A percentile compares a stretch with the other conserved stretches of the same genome.
These are phyloP conservation scores for Hydroisotoma schaefferi DNA, from an alignment of 2,888 invertebrate genomes.

Conservation along the genomic window DNA sequence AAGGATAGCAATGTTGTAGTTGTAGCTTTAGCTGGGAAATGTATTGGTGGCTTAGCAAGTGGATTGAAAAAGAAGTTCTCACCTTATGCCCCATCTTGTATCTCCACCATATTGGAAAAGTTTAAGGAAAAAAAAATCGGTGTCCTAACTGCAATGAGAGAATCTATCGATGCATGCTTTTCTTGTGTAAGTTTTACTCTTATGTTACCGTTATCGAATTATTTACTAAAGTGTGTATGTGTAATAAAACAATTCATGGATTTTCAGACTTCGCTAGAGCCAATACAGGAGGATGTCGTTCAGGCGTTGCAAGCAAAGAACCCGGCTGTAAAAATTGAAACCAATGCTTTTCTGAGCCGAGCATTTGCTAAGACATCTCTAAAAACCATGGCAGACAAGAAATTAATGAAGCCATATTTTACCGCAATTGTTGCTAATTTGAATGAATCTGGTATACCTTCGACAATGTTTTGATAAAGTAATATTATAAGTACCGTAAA, in stretches of 20 bases:
- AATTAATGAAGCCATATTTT: constrained; percentile 77
- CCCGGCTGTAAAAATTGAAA: constrained; percentile 83
- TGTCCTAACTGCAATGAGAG: constrained; percentile 80
- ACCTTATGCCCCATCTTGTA: constrained; percentile 72
- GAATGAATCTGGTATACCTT: constrained; percentile 67
- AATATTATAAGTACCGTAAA: no score
- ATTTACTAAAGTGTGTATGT: no score
- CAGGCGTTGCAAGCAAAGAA: constrained; percentile 87
- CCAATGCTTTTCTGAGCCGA: constrained; percentile 76
- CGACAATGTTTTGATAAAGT: neutral
- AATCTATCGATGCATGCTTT: constrained; percentile 86
- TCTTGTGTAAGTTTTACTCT: constrained; percentile 63
- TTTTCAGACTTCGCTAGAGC: constrained; percentile 71
- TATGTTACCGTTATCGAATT: neutral
- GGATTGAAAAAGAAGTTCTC: constrained; percentile 85
- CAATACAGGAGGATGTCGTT: constrained; percentile 78
- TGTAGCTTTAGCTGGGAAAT: constrained; percentile 80
- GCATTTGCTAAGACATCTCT: constrained; percentile 73
- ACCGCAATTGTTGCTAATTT: constrained; percentile 72
- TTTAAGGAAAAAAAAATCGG: constrained; percentile 95
- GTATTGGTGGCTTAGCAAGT: constrained; percentile 73
- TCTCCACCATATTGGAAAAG: constrained; percentile 81
- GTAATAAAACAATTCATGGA: neutral
- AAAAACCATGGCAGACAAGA: constrained; percentile 73
- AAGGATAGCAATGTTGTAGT: constrained; percentile 96